Evolutionary conservation across 2,888 invertebrate genomes (phyloP).

Genomic region (Microplitis deprimator): DNA sequence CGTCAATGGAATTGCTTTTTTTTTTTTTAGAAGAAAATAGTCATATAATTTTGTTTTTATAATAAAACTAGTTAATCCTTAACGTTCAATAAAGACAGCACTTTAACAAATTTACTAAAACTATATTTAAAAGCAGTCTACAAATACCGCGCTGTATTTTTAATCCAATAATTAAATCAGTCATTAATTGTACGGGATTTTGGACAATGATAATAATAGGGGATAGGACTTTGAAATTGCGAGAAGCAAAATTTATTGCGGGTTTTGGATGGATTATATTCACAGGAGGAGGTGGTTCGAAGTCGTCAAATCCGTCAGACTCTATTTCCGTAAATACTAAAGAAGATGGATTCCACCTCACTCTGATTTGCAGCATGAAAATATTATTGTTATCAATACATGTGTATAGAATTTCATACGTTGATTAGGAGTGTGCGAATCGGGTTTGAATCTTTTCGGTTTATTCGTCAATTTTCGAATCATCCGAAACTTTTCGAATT

Average conservation of each 20-base stretch:
- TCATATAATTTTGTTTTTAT: background rate
- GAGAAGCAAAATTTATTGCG: conserved; percentile 62
- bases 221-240: conserved; percentile 55
- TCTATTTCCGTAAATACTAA: conserved; percentile 76
- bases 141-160: conserved; percentile 6
- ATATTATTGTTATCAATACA: conserved; percentile 11
- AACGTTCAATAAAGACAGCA: background rate
- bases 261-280: conserved; percentile 81
- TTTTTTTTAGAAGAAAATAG: background rate
- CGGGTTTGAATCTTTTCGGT: no score
- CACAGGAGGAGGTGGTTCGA: conserved; percentile 79
- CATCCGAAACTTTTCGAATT: no score
- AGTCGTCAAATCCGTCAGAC: conserved; percentile 76
- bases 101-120: conserved; percentile 26
- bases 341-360: conserved; percentile 78
- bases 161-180: conserved; percentile 26
- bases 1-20: background rate
- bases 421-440: no score
- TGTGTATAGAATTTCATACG: no score
- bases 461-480: no score
- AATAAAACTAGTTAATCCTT: background rate
- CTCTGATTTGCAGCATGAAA: conserved; percentile 65
- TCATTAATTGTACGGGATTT: conserved; percentile 56
- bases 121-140: conserved; percentile 7
- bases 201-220: conserved; percentile 54